Conservation (phyloP, 2,888 invertebrate species). For the Keiferia lycopersicella region DNA sequence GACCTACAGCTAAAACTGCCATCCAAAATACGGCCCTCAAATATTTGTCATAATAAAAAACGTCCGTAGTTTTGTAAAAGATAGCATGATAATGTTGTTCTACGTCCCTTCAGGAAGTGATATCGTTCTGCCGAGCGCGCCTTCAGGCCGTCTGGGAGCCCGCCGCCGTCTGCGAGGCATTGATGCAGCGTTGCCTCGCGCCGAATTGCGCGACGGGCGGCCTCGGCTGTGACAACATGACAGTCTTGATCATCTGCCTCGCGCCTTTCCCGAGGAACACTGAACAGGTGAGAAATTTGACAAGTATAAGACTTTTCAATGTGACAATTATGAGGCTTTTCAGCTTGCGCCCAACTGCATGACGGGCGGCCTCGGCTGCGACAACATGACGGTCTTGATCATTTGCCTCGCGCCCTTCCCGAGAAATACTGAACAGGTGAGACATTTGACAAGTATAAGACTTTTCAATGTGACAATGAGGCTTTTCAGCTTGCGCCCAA, state of each 20-base stretch:
- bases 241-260: conserved; percentile 94
- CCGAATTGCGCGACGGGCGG: conserved; percentile 99
- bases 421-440: too few relatives aligned
- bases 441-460: too few relatives aligned
- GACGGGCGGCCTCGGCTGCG: too few relatives aligned
- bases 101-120: conserved; percentile 84
- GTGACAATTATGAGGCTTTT: not conserved
- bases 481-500: too few relatives aligned
- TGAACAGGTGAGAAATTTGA: not conserved
- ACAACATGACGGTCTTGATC: too few relatives aligned
- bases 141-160: conserved; percentile 92
- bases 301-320: not conserved
- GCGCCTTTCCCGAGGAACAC: conserved; percentile 62
- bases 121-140: conserved; percentile 92
- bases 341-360: not conserved
- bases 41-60: too few relatives aligned
- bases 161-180: conserved; percentile 96
- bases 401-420: too few relatives aligned
- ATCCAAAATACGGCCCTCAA: too few relatives aligned
- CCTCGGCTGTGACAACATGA: conserved; percentile 99
- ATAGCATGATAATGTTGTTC: not conserved
- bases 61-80: too few relatives aligned
- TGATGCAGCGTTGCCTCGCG: conserved; percentile 97
- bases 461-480: too few relatives aligned
- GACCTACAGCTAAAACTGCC: too few relatives aligned